phyloP scores from a whole-genome alignment of 2,113 vertebrate genomes.

The Mus spicilegus region DNA sequence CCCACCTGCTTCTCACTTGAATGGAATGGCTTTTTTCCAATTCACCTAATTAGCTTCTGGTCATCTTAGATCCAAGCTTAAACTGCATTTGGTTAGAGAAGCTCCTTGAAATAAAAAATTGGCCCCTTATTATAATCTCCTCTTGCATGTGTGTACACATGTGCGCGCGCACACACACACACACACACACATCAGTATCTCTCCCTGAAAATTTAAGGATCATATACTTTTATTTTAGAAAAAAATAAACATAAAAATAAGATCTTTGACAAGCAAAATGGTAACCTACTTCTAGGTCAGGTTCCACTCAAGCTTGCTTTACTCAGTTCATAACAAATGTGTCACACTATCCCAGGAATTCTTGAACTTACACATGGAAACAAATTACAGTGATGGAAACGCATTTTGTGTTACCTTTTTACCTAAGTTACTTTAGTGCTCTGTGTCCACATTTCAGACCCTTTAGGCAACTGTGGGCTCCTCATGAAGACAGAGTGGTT shows the following conservation, averaged over 20 bases:
- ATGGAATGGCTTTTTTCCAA: background rate
- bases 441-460: background rate
- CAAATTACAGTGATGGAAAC: background rate
- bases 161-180: too few species aligned
- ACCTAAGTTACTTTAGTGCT: background rate
- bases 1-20: background rate
- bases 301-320: constrained; percentile 11
- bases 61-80: constrained; percentile 74
- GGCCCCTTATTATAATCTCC: background rate
- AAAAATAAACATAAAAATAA: constrained; percentile 10
- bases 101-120: background rate
- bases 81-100: background rate
- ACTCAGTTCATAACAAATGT: background rate
- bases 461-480: background rate
- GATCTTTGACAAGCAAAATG: background rate
- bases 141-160: background rate
- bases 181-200: background rate
- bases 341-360: background rate
- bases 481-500: background rate
- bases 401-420: background rate
- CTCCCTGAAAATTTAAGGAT: background rate
- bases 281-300: background rate
- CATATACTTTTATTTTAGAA: background rate
- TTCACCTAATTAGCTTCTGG: constrained; percentile 71
- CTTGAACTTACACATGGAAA: background rate